Evolutionary conservation across 2,113 vertebrate genomes (phyloP).

Genomic region (Leptobrachium ailaonicum): DNA sequence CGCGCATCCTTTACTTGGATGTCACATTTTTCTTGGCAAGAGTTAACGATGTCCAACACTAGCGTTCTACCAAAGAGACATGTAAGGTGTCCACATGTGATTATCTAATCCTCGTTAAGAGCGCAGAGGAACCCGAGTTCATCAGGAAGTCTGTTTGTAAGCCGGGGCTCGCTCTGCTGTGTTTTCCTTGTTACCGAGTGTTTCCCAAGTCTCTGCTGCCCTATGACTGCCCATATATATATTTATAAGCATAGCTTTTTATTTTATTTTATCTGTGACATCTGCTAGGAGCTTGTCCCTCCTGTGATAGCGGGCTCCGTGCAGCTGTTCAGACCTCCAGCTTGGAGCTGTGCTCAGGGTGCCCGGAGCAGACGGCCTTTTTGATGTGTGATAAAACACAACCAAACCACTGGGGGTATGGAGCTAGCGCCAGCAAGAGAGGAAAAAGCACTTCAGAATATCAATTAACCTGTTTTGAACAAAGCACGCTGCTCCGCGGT

Average conservation of each 20-base stretch:
- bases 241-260: constrained; percentile 26
- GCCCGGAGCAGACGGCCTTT: constrained; percentile 83
- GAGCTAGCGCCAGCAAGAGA: constrained; percentile 46
- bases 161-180: constrained; percentile 60
- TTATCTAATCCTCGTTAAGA: constrained; percentile 5
- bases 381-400: constrained; percentile 99
- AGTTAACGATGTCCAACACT: not conserved
- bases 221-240: constrained; percentile 41
- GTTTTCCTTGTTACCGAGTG: constrained; percentile 66
- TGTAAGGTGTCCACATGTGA: not conserved
- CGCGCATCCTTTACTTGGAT: not conserved
- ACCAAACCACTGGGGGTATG: constrained; percentile 84
- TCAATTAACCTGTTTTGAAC: constrained; percentile 82
- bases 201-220: constrained; percentile 61
- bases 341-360: constrained; percentile 69
- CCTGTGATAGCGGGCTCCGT: constrained; percentile 79
- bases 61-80: not conserved
- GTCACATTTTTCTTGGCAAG: not conserved
- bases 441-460: constrained; percentile 81
- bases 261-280: constrained; percentile 76
- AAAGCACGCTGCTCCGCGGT: constrained; percentile 64
- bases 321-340: constrained; percentile 93
- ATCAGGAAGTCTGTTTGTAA: constrained; percentile 48
- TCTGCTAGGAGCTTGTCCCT: constrained; percentile 87
- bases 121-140: not conserved